Evolutionary conservation across 1,140 invertebrate species (phyloP), one percentile per base, ranked within the genome.

Genomic region (Pinna nobilis): DNA sequence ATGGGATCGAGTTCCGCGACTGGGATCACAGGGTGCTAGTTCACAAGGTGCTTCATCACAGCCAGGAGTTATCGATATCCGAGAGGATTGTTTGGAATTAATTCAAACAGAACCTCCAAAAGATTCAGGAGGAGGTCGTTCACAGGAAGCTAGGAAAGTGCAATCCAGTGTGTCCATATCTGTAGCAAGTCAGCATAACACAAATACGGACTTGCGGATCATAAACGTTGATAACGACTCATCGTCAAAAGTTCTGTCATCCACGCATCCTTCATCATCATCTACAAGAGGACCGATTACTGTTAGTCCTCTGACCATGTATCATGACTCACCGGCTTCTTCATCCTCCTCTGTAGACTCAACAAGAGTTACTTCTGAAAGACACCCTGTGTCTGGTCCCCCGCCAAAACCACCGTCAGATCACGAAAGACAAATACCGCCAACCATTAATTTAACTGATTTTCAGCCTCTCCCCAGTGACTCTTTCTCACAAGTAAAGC

Each of bases 71-170:
- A 44, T 69, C 25, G 66, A 69, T 32, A 69, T 69, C 35, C 30
- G 51, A 41, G 66, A 69, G 32, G 66, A 69, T 44, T 39, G 66
- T 15, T 44, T 69, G 41, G 66, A 69, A 59, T 49, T 69, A 25
- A 37, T 69, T 20, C 66, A 69, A 41, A 69, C 66, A 47, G 66
- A 69, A 37, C 66, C 66, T 4, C 66, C 66, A 32, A 69, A 69
- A 41, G 53, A 69, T 39, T 37, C 51, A 30, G 35, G 50, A 6
- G 37, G 39, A 57, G 32, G 51, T 32, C 35, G 35, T 23, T 30
- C 37, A 37, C 55, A 55, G 37, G 51, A 57, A 44, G 39, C 51
- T 32, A 28, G 20, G 15, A 55, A 69, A 32, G 39, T 37, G 18
- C 55, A 55, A n/a, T 35, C 66, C n/a, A 57, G 51, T 44, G 66